Base-by-base conservation (phyloP, 2,113 vertebrate genomes). In the Oreochromis niloticus region DNA sequence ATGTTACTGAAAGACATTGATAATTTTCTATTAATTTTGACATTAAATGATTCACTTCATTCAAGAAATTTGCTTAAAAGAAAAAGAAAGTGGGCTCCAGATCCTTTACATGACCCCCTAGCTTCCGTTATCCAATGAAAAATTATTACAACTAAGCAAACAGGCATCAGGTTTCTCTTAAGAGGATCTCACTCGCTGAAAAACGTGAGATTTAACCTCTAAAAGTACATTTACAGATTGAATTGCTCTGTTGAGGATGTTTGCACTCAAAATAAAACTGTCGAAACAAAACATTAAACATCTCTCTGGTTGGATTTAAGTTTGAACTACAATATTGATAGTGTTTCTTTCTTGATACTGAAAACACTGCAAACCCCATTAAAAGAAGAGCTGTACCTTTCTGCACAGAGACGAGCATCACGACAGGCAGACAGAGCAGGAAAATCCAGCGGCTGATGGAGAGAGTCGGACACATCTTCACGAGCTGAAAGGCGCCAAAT, bases 391-490 rank as follows among this genome's bases (percentile, higher is more conserved):
- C 63, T 22, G 82, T 92, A 93, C 92, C 90, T 86, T 32, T 8
- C 9, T 81, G 5, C 2, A 1, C 30, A 30, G 30, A n/a, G 66
- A 54, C 2, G 34, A 91, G 5, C 85, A 86, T 48, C 34, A 88
- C 9, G 8, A 80, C 54, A 4, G 54, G 32, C 24, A 94, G n/a
- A 4, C 14, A 14, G 43, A 93, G 52, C 68, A 91, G 86, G 1
- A 85, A 83, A 3, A 84, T 73, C 85, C 83, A 86, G 9, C 75
- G 24, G 27, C 80, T 13, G 54, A 4, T 19, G 3, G 84, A 84
- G 19, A 78, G 36, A 32, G 4, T 12, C 3, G 48, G 41, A 73
- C 52, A 36, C 92, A 93, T 93, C 86, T 85, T 91, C 30, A 66
- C 6, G 3, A 4, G 9, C 19, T 81, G 83, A 30, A n/a, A 4